Evolutionary conservation across 2,113 vertebrate genomes (phyloP).

Genomic region (Trematomus loennbergii): DNA sequence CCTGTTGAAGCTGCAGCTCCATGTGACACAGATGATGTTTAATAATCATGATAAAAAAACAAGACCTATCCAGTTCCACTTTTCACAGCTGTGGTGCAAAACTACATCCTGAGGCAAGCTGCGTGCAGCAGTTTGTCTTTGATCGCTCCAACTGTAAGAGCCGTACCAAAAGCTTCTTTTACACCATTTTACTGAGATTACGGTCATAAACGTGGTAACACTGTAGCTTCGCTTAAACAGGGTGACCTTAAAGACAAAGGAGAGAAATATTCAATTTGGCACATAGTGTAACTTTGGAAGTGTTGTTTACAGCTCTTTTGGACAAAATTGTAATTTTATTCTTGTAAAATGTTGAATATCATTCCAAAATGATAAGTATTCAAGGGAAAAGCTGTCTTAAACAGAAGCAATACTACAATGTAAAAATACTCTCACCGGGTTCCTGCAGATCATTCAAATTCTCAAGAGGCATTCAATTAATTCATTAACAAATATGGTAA

Average conservation of each 20-base stretch:
- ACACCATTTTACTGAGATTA: background rate
- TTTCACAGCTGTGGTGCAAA: constrained; percentile 8
- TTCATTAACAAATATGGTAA: no score
- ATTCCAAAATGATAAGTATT: no score
- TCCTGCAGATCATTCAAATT: no score
- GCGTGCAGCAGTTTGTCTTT: background rate
- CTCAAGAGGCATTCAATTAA: no score
- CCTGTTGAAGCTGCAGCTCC: constrained; percentile 28
- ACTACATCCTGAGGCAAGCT: constrained; percentile 16
- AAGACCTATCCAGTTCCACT: background rate
- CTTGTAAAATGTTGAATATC: background rate
- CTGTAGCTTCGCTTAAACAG: background rate
- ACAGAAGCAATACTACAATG: no score
- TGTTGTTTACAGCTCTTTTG: background rate
- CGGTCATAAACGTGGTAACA: no score
- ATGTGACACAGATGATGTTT: constrained; percentile 30
- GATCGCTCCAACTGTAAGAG: background rate
- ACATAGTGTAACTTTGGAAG: background rate
- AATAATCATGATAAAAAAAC: background rate
- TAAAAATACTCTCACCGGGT: no score
- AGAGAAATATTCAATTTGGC: background rate
- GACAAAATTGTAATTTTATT: background rate
- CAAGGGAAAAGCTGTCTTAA: no score
- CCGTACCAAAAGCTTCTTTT: background rate
- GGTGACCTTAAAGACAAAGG: background rate